These are phyloP conservation scores for Dasypogon diadema DNA, from an alignment of 2,888 invertebrate genomes.

Conservation along the genomic window DNA sequence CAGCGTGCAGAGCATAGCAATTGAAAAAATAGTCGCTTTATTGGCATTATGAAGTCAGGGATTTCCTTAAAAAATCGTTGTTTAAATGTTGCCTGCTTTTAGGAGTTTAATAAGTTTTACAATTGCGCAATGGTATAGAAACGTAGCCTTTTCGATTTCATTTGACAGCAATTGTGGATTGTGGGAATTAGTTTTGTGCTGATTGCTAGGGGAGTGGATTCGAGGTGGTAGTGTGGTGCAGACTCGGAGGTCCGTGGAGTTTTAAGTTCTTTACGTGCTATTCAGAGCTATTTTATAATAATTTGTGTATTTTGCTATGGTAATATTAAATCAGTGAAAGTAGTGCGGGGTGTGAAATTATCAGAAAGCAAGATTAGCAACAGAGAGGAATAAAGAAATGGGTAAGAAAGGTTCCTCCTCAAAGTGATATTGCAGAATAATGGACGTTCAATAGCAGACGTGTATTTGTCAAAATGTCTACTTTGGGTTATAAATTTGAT, in stretches of 20 bases:
- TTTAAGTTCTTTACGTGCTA: background rate
- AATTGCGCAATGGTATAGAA: no score
- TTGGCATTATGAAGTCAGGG: no score
- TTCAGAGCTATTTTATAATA: background rate
- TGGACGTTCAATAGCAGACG: constrained; percentile 1
- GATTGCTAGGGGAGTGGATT: background rate
- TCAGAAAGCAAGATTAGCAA: background rate
- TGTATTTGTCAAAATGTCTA: constrained; percentile 5
- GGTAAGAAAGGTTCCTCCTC: constrained; percentile 13
- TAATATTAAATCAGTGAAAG: background rate
- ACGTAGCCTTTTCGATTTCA: background rate
- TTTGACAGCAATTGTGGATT: background rate
- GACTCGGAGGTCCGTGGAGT: background rate
- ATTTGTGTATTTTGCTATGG: constrained; percentile 12
- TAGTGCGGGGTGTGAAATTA: background rate
- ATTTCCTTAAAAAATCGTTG: no score
- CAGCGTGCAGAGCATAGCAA: no score
- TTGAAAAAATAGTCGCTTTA: no score
- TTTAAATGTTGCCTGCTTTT: no score
- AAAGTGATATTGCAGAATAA: background rate
- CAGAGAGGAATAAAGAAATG: constrained; percentile 6
- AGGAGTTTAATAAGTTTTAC: no score
- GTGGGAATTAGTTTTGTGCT: constrained; percentile 9
- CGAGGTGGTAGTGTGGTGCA: constrained; percentile 15
- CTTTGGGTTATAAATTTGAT: background rate